Percentiles rank a stretch among this genome's conserved stretches.
These are phyloP conservation scores for Oncorhynchus clarkii DNA, from an alignment of 2,113 vertebrate species.

Conservation along the genomic window DNA sequence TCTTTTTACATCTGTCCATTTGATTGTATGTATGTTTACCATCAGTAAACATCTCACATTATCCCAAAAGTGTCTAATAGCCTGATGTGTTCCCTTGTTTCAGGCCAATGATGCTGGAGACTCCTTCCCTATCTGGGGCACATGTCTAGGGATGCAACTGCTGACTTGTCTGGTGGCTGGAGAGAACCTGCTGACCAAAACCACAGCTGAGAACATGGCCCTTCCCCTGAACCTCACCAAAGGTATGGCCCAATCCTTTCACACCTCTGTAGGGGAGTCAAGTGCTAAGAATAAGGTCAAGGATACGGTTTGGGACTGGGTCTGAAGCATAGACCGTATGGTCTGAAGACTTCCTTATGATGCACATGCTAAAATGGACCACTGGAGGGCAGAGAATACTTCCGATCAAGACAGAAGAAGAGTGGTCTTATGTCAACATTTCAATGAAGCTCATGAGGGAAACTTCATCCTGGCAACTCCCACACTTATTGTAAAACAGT, in stretches of 20 bases:
- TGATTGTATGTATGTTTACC: no score
- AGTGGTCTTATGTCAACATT: no score
- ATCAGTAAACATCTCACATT: background rate
- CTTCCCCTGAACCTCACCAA: conserved; percentile 73
- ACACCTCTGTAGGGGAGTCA: no score
- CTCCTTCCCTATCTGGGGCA: conserved; percentile 82
- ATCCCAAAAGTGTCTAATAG: no score
- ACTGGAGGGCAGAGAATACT: conserved; percentile 45
- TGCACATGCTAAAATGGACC: conserved; percentile 10
- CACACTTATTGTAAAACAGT: background rate
- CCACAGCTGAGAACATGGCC: conserved; percentile 67
- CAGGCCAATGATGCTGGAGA: conserved; percentile 79
- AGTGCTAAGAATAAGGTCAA: background rate
- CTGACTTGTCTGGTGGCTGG: conserved; percentile 73
- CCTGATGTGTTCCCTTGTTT: conserved; percentile 3
- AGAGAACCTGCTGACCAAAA: conserved; percentile 64
- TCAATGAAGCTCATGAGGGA: background rate
- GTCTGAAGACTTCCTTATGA: background rate
- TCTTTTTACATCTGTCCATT: no score
- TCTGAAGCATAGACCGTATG: no score
- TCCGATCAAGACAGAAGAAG: no score
- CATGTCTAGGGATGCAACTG: conserved; percentile 78
- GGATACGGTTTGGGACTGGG: background rate
- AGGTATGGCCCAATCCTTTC: conserved; percentile 43
- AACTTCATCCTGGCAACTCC: no score